A percentile compares a stretch with the other conserved stretches of the same genome.
Evolutionary conservation across 64 coral and sea anemone species (phyloP).

Genomic region (Stichodactyla helianthus): DNA sequence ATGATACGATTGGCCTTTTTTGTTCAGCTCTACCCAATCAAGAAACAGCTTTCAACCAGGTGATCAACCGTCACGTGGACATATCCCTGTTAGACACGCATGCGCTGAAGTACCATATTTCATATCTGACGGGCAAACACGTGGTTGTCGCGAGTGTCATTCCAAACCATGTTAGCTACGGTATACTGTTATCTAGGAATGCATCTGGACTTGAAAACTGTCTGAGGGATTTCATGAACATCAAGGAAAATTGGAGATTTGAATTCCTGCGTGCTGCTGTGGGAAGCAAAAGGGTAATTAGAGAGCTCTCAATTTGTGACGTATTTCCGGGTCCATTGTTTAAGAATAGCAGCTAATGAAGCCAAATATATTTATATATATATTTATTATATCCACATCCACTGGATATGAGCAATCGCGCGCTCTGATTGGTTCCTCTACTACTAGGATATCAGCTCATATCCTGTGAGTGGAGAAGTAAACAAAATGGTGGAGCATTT

Average conservation of each 20-base stretch:
- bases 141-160: slow-evolving; percentile 58
- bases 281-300: slow-evolving; percentile 58
- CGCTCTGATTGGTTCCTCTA: no score
- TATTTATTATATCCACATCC: no score
- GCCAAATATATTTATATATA: no score
- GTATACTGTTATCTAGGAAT: slow-evolving; percentile 37
- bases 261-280: slow-evolving; percentile 38
- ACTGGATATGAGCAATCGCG: no score
- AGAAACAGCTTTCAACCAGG: slow-evolving; percentile 12
- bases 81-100: slow-evolving; percentile 35
- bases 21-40: slow-evolving; percentile 15
- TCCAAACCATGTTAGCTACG: slow-evolving; percentile 52
- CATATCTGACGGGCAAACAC: slow-evolving; percentile 33
- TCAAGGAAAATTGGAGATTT: slow-evolving; percentile 49
- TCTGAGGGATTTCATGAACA: slow-evolving; percentile 49
- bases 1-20: neutral
- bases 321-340: neutral
- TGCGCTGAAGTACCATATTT: slow-evolving; percentile 41
- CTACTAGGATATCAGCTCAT: no score
- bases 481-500: no score
- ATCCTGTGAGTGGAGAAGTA: no score
- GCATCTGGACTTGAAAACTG: slow-evolving; percentile 33
- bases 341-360: no score
- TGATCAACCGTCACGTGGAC: slow-evolving; percentile 14
- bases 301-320: no score